phyloP scores from a whole-genome alignment of 2,113 vertebrate species.

The Scytalopus superciliaris region DNA sequence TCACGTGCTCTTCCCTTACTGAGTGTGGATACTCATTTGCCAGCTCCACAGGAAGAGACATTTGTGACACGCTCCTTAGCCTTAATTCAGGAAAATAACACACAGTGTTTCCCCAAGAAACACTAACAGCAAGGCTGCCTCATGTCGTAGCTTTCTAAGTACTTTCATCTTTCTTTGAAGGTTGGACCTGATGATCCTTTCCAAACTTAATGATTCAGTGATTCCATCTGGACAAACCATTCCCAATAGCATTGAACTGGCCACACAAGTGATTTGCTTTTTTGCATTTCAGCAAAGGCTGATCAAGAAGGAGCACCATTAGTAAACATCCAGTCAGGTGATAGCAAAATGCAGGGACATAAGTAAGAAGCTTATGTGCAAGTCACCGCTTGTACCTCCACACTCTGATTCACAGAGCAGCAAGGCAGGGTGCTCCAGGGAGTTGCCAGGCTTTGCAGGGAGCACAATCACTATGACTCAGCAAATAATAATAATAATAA shows the following conservation, averaged over 20 bases:
- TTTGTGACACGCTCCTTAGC: neutral
- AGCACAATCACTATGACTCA: neutral
- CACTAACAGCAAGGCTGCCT: neutral
- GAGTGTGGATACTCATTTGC: neutral
- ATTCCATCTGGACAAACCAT: neutral
- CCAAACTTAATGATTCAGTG: neutral
- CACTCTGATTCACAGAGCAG: neutral
- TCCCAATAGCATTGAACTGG: accelerated
- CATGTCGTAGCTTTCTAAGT: neutral
- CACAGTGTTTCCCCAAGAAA: neutral
- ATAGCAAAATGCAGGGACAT: accelerated
- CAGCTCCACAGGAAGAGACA: neutral
- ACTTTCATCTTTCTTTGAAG: neutral
- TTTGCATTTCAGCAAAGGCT: neutral
- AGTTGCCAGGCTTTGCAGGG: neutral
- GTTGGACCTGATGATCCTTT: neutral
- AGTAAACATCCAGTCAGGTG: neutral
- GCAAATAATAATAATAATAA: neutral
- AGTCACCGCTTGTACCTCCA: neutral
- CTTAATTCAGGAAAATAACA: neutral
- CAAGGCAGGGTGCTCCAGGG: accelerated
- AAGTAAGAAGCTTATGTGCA: accelerated
- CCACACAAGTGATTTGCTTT: neutral
- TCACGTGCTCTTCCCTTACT: neutral
- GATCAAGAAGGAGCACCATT: accelerated